phyloP scores from a whole-genome alignment of 2,113 vertebrate species.

The Origma solitaria region DNA sequence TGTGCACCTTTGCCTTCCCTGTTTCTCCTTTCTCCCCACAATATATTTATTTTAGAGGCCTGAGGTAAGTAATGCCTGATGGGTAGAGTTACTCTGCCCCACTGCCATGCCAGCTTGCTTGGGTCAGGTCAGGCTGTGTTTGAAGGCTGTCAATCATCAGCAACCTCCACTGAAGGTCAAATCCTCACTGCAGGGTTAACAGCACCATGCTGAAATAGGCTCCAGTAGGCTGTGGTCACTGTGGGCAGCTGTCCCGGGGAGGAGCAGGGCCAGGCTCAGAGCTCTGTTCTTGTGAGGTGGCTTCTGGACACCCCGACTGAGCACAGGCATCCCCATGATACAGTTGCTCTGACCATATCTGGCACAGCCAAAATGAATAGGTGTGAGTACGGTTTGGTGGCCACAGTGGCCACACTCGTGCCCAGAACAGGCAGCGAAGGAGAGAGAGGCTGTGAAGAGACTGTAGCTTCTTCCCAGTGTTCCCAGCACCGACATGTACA shows the following conservation, averaged over 20 bases:
- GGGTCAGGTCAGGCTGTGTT: background rate
- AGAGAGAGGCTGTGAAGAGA: background rate
- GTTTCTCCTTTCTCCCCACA: background rate
- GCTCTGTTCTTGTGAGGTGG: background rate
- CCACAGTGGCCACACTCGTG: background rate
- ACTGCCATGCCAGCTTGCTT: background rate
- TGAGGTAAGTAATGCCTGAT: background rate
- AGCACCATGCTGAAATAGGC: rapidly evolving
- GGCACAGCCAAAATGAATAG: background rate
- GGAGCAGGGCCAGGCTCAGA: background rate
- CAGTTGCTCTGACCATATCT: background rate
- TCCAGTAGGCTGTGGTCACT: background rate
- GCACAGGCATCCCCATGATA: rapidly evolving
- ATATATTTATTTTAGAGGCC: background rate
- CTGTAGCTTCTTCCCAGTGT: background rate
- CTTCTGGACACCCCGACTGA: background rate
- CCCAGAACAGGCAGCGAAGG: background rate
- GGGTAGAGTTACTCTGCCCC: background rate
- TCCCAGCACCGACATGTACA: background rate
- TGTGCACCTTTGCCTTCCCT: background rate
- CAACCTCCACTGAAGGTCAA: background rate
- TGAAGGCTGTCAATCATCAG: background rate
- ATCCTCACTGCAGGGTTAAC: background rate
- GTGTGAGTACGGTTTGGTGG: background rate
- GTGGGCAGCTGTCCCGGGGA: background rate